These are phyloP conservation scores for Furcifer pardalis DNA, from an alignment of 2,797 vertebrate genomes.

Conservation along the genomic window DNA sequence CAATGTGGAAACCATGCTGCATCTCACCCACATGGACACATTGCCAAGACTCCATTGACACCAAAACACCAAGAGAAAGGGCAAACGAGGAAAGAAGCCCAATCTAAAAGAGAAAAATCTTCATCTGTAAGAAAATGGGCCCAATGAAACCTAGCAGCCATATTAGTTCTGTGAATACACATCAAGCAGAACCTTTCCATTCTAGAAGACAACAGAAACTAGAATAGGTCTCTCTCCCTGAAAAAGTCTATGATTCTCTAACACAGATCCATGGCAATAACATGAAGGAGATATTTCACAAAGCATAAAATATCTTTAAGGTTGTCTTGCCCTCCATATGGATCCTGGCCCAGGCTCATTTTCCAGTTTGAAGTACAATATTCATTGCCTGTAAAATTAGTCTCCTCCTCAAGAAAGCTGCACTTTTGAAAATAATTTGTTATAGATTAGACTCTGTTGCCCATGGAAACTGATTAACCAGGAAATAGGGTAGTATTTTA, in stretches of 20 bases:
- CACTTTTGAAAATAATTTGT: neutral
- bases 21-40: too few relatives aligned
- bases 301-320: neutral
- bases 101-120: too few relatives aligned
- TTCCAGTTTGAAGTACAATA: neutral
- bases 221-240: neutral
- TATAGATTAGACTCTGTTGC: neutral
- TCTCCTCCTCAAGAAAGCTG: neutral
- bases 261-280: neutral
- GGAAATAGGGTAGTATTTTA: neutral
- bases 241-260: neutral
- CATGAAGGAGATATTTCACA: neutral
- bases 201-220: constrained; percentile 39
- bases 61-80: too few relatives aligned
- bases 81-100: too few relatives aligned
- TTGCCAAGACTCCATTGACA: too few relatives aligned
- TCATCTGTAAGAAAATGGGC: too few relatives aligned
- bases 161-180: too few relatives aligned
- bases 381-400: neutral
- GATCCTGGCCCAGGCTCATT: neutral
- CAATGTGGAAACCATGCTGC: too few relatives aligned
- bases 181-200: neutral
- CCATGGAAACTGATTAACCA: neutral
- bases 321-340: neutral
- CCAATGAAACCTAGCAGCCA: too few relatives aligned